phyloP scores from a whole-genome alignment of 2,888 invertebrate species.

The Adelphocoris suturalis region DNA sequence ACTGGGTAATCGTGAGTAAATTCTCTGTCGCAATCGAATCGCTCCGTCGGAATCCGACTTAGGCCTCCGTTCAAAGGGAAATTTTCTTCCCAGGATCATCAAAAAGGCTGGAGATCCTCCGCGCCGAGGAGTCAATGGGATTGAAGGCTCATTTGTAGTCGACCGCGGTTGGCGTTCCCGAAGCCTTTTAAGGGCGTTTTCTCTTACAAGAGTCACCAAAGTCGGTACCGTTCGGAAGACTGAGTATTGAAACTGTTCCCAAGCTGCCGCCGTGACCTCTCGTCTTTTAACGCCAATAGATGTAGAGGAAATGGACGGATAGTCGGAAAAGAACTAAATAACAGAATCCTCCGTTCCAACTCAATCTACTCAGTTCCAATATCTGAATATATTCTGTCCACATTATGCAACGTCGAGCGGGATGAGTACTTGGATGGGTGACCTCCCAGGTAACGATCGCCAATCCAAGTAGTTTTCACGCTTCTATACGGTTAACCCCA shows the following conservation, averaged over 20 bases:
- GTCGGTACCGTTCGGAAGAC: slow-evolving; percentile 33
- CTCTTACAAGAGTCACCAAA: slow-evolving; percentile 4
- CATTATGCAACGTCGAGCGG: no score
- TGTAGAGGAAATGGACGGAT: no score
- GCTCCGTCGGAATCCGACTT: not conserved
- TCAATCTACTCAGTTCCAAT: not conserved
- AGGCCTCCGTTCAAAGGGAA: not conserved
- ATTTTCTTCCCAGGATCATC: not conserved
- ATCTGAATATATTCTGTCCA: not conserved
- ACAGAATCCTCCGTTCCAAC: no score
- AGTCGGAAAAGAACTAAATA: no score
- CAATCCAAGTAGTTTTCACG: no score
- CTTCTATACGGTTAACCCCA: no score
- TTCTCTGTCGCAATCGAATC: not conserved
- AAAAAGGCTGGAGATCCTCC: not conserved
- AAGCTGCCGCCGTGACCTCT: slow-evolving; percentile 22
- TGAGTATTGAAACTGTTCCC: slow-evolving; percentile 38
- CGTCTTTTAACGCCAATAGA: not conserved
- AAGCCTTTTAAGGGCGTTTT: slow-evolving; percentile 36
- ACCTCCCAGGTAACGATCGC: no score
- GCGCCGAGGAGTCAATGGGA: slow-evolving; percentile 3
- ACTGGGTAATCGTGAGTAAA: no score
- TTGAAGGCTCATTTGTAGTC: slow-evolving; percentile 50
- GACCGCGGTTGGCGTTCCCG: not conserved
- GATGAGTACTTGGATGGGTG: no score